A percentile compares a stretch with the other conserved stretches of the same genome.
These are phyloP conservation scores for Arizona elegans DNA, from an alignment of 2,113 vertebrate genomes.

Conservation along the genomic window DNA sequence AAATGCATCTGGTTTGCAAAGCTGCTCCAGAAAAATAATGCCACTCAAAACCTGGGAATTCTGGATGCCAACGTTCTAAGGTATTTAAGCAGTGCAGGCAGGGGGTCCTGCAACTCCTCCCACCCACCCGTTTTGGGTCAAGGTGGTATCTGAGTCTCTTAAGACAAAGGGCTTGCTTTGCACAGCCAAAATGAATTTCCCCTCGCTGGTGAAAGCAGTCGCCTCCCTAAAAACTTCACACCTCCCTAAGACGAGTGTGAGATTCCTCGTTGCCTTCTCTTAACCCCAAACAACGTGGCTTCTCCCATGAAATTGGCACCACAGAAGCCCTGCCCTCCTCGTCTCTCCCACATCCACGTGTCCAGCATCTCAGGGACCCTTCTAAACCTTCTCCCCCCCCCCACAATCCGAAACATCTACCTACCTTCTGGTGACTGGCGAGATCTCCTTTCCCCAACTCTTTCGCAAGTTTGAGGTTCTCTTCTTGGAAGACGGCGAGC, in stretches of 20 bases:
- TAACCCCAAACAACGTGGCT: not conserved
- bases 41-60: not conserved
- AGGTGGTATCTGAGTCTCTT: constrained; percentile 40
- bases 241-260: not conserved
- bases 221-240: not conserved
- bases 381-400: not conserved
- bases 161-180: not conserved
- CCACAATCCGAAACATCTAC: not conserved
- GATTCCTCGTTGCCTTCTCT: not conserved
- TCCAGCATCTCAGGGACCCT: not conserved
- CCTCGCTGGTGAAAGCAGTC: not conserved
- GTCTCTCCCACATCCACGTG: not conserved
- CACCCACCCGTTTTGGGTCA: constrained; percentile 33
- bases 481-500: not conserved
- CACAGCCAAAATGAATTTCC: not conserved
- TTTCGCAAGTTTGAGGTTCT: not conserved
- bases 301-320: not conserved
- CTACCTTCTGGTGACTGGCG: not conserved
- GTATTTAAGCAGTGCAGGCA: not conserved
- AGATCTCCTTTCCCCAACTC: not conserved
- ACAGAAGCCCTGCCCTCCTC: not conserved
- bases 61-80: not conserved
- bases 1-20: not conserved
- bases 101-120: constrained; percentile 13
- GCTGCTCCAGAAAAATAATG: not conserved